phyloP scores from a whole-genome alignment of 2,888 invertebrate species.

The Ectropis crepuscularia region DNA sequence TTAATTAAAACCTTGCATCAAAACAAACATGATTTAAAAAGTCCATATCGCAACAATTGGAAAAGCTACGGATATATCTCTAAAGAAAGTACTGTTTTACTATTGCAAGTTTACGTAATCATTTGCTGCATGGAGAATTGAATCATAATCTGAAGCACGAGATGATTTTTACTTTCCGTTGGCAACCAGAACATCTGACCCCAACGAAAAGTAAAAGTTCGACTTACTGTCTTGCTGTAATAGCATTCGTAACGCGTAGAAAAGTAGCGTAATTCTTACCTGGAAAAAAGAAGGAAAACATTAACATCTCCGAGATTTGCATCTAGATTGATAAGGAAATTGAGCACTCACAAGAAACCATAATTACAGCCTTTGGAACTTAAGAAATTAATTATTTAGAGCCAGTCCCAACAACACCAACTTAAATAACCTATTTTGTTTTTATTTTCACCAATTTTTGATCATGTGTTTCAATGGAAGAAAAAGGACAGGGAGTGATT shows the following conservation, averaged over 20 bases:
- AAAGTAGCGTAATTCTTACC: slow-evolving; percentile 59
- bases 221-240: slow-evolving; percentile 31
- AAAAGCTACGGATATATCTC: background rate
- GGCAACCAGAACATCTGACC: slow-evolving; percentile 43
- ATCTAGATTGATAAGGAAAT: slow-evolving; percentile 1
- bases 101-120: background rate
- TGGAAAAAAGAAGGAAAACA: slow-evolving; percentile 56
- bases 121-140: slow-evolving; percentile 30
- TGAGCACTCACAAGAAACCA: background rate
- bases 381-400: no score
- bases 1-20: no score
- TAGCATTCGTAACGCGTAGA: slow-evolving; percentile 42
- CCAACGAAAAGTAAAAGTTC: slow-evolving; percentile 55
- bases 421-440: no score
- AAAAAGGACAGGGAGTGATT: no score
- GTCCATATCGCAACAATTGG: background rate
- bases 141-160: slow-evolving; percentile 24
- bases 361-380: no score
- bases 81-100: background rate
- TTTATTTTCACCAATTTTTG: no score
- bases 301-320: slow-evolving; percentile 41
- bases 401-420: no score
- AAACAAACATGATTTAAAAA: no score
- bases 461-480: no score
- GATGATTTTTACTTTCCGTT: slow-evolving; percentile 45